Base-by-base conservation (phyloP, 2,113 vertebrate species). In the Oncorhynchus gorbuscha region DNA sequence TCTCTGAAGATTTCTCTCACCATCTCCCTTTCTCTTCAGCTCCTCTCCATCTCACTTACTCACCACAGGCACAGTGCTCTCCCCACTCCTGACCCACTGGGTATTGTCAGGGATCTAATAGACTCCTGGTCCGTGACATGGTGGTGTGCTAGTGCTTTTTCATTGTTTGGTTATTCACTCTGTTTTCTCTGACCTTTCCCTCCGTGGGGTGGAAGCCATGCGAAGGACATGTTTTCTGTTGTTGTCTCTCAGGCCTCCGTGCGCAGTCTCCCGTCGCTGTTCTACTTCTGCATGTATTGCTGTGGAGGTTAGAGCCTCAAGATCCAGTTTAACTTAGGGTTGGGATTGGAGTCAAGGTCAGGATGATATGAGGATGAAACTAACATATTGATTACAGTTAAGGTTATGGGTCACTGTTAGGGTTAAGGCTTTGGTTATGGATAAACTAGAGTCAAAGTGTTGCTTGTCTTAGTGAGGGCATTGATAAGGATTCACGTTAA, bases 381-480 rank as follows among this genome's bases (percentile, higher is more conserved):
- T 22, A 69, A 64, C 26, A 16, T 67, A 64, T n/a, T 30, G 22
- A 49, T 51, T 28, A 1, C 22, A 39, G 75, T 39, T 73, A 5
- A 81, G 79, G 18, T 49, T 30, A 14, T 20, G 24, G 45, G 20
- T 70, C 68, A 48, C 72, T 32, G 69, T 51, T 26, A 14, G 9
- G 39, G 39, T 45, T 45, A 45, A 1, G 39, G 39, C 39, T 45
- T 45, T 45, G 39, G 39, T 11, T 45, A 45, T 45, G 39, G 39
- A 45, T 12, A 11, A 45, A 45, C 39, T 45, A 11, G 39, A 45
- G 39, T 45, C 39, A 45, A 45, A 0, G 39, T 11, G 39, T 3
- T 12, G 89, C 89, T 91, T 92, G 91, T 92, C 92, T 92, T 90
- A 92, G 92, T 93, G 92, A 90, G 76, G 69, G 82, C 88, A 94